These are phyloP conservation scores for Heliocidaris erythrogramma DNA, from an alignment of 35 echinoderm and acorn worm genomes.

Conservation along the genomic window DNA sequence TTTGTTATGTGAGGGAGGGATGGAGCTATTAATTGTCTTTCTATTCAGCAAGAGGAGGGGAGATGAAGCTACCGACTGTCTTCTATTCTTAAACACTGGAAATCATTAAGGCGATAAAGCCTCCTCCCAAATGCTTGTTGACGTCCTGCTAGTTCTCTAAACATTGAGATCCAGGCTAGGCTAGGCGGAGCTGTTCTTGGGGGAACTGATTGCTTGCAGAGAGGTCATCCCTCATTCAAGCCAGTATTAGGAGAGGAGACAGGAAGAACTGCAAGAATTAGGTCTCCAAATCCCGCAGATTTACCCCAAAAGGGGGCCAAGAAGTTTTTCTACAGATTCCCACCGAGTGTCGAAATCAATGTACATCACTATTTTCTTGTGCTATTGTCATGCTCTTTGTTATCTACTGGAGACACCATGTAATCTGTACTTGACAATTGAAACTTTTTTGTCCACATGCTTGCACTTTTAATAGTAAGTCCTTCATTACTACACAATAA, in stretches of 20 bases:
- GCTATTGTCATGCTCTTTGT: not conserved
- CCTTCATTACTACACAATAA: not conserved
- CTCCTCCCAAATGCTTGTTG: not conserved
- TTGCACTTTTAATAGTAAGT: not conserved
- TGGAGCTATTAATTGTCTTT: too few species aligned
- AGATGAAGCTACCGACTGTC: too few species aligned
- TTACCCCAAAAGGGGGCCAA: slow-evolving; percentile 31
- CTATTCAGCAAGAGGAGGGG: too few species aligned
- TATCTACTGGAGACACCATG: not conserved
- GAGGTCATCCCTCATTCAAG: slow-evolving; percentile 14
- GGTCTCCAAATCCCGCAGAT: slow-evolving; percentile 44
- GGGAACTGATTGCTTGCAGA: not conserved
- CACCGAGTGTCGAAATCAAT: not conserved
- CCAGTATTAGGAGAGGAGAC: slow-evolving; percentile 49
- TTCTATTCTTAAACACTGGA: not conserved
- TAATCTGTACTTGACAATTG: not conserved
- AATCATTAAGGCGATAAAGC: not conserved
- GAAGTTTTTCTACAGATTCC: not conserved
- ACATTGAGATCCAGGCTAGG: not conserved
- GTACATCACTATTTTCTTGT: not conserved
- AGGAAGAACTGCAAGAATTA: slow-evolving; percentile 46
- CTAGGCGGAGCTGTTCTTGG: not conserved
- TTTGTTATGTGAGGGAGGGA: too few species aligned
- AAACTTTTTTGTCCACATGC: not conserved
- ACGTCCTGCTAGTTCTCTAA: not conserved